Evolutionary conservation across 1,140 invertebrate species (phyloP), one percentile per base, ranked within the genome.

Genomic region (Triops longicaudatus): DNA sequence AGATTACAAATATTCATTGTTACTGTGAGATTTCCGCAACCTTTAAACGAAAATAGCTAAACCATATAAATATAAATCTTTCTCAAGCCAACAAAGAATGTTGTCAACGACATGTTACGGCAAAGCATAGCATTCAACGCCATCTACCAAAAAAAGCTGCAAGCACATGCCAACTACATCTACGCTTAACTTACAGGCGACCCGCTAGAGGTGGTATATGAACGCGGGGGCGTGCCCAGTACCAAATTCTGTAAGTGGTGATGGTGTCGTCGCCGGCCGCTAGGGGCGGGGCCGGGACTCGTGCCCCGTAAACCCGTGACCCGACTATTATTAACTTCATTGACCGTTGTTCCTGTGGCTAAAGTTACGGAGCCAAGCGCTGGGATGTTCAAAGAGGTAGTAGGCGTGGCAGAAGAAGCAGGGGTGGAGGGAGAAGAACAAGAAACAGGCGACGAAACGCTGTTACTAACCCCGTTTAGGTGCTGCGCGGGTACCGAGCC

Each of bases 301-400:
- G 78, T 76, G 37, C 80, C 79, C 28, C 81, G 75, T 63, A 78
- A 78, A 9, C 82, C 83, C 83, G 84, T 87, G 7, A 63, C 50
- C 0, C 50, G 50, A 86, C 83, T 86, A 85, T 5, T 17, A 17
- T 14, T 14, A 9, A 63, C 22, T 17, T 63, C 50, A 63, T 17
- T 63, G 50, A 14, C 14, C 50, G 50, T 11, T 78, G 81, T 76
- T 43, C 77, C 72, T 37, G 31, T 37, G 31, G 31, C 31, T 37
- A 37, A 63, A 22, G 50, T n/a, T 63, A 17, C 50, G 6, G 50
- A 10, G 50, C 50, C 50, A 63, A 63, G 50, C n/a, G 50, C 50
- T 22, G 50, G 50, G 50, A 63, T 63, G 50, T 63, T 63, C 50
- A 63, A 63, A 63, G 50, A 63, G 50, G 50, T 63, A 63, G n/a